Conservation (phyloP, 2,113 vertebrate genomes). For the Nesoenas mayeri region DNA sequence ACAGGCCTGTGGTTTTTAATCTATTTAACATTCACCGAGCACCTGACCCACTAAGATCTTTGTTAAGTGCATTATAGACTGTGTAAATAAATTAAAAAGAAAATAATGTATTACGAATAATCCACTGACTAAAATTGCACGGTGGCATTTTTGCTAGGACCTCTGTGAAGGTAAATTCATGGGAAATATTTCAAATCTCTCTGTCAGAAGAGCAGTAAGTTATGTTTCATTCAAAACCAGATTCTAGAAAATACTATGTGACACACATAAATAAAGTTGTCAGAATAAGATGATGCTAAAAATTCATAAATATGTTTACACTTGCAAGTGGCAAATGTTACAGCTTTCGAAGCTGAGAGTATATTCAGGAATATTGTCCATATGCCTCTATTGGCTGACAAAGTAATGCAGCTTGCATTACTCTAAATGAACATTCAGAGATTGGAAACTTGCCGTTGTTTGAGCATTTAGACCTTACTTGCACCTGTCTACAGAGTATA, state of each 20-base stretch:
- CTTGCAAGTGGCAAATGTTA: constrained; percentile 57
- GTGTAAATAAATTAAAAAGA: constrained; percentile 13
- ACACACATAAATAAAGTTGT: background rate
- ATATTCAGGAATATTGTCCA: constrained; percentile 63
- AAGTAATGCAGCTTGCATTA: constrained; percentile 54
- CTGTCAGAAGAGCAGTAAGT: background rate
- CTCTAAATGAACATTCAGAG: constrained; percentile 72
- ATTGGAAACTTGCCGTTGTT: constrained; percentile 66
- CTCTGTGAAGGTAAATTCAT: background rate
- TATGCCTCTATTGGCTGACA: constrained; percentile 72
- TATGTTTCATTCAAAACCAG: constrained; percentile 8
- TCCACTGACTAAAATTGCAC: background rate
- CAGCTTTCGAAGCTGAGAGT: constrained; percentile 50
- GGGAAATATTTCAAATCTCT: background rate
- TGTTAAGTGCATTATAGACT: background rate
- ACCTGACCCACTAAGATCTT: background rate
- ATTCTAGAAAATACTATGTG: background rate
- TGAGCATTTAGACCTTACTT: constrained; percentile 55
- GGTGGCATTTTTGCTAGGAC: background rate
- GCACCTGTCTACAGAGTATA: constrained; percentile 21
- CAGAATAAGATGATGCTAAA: constrained; percentile 40
- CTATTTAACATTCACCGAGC: background rate
- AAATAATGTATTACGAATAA: background rate
- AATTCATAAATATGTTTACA: constrained; percentile 65
- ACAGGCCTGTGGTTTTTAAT: background rate